These are phyloP conservation scores for Hydrotaea diabolus DNA, from an alignment of 2,888 invertebrate genomes.

Conservation along the genomic window DNA sequence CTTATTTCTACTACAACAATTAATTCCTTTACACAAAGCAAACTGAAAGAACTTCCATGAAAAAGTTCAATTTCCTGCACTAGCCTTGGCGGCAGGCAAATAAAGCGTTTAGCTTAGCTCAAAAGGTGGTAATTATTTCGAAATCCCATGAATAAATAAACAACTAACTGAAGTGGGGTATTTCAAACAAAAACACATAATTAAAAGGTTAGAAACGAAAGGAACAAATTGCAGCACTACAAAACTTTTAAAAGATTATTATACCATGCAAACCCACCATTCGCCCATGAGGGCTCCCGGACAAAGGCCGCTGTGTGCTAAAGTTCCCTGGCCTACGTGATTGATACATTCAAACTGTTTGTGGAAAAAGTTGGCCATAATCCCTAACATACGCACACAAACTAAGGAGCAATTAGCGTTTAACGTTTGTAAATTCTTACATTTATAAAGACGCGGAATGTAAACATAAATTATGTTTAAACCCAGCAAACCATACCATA, in stretches of 20 bases:
- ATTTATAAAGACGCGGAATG: not conserved
- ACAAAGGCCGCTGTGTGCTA: not conserved
- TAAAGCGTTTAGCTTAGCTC: not conserved
- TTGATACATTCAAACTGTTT: not conserved
- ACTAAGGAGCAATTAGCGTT: constrained; percentile 30
- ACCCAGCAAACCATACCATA: not conserved
- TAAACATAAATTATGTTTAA: not conserved
- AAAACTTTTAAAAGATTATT: not conserved
- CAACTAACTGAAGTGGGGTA: not conserved
- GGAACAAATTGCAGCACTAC: not conserved
- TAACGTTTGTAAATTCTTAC: not conserved
- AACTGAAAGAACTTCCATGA: not conserved
- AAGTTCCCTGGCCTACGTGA: not conserved
- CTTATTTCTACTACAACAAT: too few relatives aligned
- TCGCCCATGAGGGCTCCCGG: not conserved
- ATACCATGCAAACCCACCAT: not conserved
- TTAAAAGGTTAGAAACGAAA: constrained; percentile 11
- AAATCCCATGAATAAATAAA: not conserved
- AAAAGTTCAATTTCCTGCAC: not conserved
- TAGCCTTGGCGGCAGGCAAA: not conserved
- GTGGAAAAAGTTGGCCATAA: not conserved
- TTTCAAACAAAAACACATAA: not conserved
- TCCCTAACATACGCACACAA: not conserved
- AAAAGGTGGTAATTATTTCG: constrained; percentile 7
- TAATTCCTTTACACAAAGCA: not conserved